phyloP scores from a whole-genome alignment of 2,888 invertebrate genomes.

The Sinohyriopsis cumingii region DNA sequence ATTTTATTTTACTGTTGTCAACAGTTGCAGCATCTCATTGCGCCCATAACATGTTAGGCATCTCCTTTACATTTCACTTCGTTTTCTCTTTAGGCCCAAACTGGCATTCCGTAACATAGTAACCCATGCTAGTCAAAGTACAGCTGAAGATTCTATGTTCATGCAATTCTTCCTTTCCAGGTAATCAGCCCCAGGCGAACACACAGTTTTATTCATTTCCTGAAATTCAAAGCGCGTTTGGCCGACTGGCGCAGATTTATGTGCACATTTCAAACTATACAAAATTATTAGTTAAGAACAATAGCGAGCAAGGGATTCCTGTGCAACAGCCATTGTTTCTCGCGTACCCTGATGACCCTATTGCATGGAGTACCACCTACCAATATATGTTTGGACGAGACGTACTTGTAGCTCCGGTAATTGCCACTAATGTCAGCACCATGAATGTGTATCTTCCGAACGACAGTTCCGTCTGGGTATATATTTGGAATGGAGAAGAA shows the following conservation, averaged over 20 bases:
- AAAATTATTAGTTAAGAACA: conserved; percentile 29
- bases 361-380: conserved; percentile 41
- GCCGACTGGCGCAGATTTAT: conserved; percentile 51
- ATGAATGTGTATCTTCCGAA: conserved; percentile 57
- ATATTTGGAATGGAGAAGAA: conserved; percentile 46
- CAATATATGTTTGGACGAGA: conserved; percentile 65
- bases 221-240: conserved; percentile 42
- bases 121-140: background rate
- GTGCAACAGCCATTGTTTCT: conserved; percentile 62
- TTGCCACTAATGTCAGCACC: conserved; percentile 32
- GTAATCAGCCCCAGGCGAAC: conserved; percentile 55
- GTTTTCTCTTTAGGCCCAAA: too few relatives aligned
- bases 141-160: background rate
- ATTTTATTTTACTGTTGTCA: too few relatives aligned
- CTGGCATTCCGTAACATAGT: too few relatives aligned
- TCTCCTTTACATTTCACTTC: too few relatives aligned
- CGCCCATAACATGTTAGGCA: too few relatives aligned
- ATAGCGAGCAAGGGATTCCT: conserved; percentile 48
- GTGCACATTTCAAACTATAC: conserved; percentile 56
- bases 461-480: conserved; percentile 44
- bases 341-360: conserved; percentile 50
- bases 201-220: conserved; percentile 54
- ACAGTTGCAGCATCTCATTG: too few relatives aligned
- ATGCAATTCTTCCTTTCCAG: conserved; percentile 34
- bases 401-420: conserved; percentile 63